Evolutionary conservation across 1,140 invertebrate genomes (phyloP), one percentile per base, ranked within the genome.

Genomic region (Drosophila biarmipes): DNA sequence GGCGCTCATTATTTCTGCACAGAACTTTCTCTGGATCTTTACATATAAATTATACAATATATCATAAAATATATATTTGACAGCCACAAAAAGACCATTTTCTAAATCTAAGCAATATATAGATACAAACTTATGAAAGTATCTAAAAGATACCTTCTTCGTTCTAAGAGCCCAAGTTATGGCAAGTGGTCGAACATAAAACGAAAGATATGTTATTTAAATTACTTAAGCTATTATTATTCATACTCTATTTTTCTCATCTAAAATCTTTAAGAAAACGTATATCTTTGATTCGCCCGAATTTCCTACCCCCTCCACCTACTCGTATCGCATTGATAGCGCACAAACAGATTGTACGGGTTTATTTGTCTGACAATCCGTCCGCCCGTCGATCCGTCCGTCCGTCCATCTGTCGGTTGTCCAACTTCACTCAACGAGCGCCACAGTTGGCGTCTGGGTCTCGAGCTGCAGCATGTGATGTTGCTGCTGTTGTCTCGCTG

Each of bases 391-490:
- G 12, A 21, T 45, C 42, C 6, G 37, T 31, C 29, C 57, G 73
- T 51, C 73, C 45, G 67, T 46, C 37, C 46, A 35, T 59, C 58
- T 43, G 43, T 72, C 63, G 42, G 66, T 54, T 10, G 46, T 48
- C 46, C 46, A 17, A 42, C 80, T 64, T 78, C 82, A 78, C 73
- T 87, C 78, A 78, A 87, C 63, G 67, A 87, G 82, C 82, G 73
- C 82, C 81, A 81, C 82, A 87, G 82, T 86, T 73, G 77, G 66
- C 56, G 59, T 68, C 72, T 59, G 74, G 45, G 64, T 55, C 48
- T 52, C 29, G 57, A 75, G 77, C 34, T 66, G 63, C 71, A 37
- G 74, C 12, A 48, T 61, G 40, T 54, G 75, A 27, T 52, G 73
- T 53, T 46, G 69, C 38, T 46, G 64, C 55, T 78, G 80, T 59